Evolutionary conservation across 2,888 invertebrate species (phyloP).

Genomic region (Athalia rosae): DNA sequence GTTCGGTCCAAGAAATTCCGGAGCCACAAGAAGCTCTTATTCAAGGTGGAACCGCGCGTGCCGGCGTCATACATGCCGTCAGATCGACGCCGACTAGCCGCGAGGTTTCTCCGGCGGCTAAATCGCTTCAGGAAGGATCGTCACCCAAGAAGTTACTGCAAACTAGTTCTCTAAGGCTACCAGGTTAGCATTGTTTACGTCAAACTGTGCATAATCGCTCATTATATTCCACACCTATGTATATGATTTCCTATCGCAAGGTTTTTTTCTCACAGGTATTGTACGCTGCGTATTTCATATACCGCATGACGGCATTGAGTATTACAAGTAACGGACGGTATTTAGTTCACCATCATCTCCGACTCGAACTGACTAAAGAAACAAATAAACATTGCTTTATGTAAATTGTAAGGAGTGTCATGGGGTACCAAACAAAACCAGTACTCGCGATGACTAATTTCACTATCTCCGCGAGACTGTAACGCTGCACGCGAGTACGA

Average conservation of each 20-base stretch:
- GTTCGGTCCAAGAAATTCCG: slow-evolving; percentile 76
- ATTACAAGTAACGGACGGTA: no score
- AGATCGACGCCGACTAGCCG: slow-evolving; percentile 69
- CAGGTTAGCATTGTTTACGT: slow-evolving; percentile 62
- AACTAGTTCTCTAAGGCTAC: slow-evolving; percentile 74
- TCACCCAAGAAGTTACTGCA: slow-evolving; percentile 67
- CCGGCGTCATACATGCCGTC: slow-evolving; percentile 63
- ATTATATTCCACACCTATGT: not conserved
- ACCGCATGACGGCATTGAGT: no score
- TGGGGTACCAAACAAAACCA: no score
- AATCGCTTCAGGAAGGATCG: slow-evolving; percentile 64
- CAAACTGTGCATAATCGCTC: not conserved
- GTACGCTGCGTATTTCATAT: no score
- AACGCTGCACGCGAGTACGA: not conserved
- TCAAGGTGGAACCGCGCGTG: slow-evolving; percentile 71
- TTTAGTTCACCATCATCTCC: no score
- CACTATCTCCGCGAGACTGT: slow-evolving; percentile 6
- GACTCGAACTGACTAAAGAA: no score
- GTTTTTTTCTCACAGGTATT: not conserved
- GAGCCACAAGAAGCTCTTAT: slow-evolving; percentile 75
- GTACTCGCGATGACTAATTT: slow-evolving; percentile 5
- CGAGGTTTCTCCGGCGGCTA: slow-evolving; percentile 69
- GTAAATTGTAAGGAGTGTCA: no score
- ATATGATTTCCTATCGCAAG: not conserved
- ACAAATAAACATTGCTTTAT: no score